Base-by-base conservation (phyloP, 2,888 invertebrate genomes). In the Tiphia femorata region DNA sequence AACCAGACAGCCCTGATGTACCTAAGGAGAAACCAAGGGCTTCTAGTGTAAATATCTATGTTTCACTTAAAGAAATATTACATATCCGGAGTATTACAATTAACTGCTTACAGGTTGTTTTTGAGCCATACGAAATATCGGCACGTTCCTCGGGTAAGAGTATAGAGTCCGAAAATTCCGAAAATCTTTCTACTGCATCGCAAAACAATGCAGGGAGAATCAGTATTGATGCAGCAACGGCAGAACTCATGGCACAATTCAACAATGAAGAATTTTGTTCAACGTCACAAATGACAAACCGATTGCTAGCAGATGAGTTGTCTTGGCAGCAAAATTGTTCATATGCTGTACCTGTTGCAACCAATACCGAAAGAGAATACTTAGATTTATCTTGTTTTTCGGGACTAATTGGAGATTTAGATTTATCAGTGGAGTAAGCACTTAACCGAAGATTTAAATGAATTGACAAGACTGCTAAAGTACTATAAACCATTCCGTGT, bases 251-350 rank as follows among this genome's bases (percentile, higher is more conserved):
- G 73, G 76, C 68, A 6, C 76, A 79, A 50, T 79, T 77, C 43
- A 68, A 73, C 19, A 70, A 77, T 2, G 82, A 80, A 55, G 80
- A 83, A 5, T 83, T 83, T 58, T 52, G 70, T 44, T 73, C 82
- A 1, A 77, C 73, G 2, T 85, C 85, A 47, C 78, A 83, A 63
- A 80, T 84, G 58, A 75, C 61, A 1, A 81, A 80, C 51, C 83
- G 84, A 64, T 64, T 86, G 37, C 50, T 79, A 37, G 77, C 80
- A 5, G 85, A 86, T 70, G 85, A 86, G 68, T 33, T 77, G 5
- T 85, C 83, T 1, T 86, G 85, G 83, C 76, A 78, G 29, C 78
- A 80, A 48, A 72, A 75, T 53, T 63, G 64, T 21, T 63, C 75
- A 7, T 70, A 75, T 23, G 55, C 70, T 3, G 55, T 76, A 52